Percentiles rank a stretch among this genome's conserved stretches.
Evolutionary conservation across 1,140 invertebrate genomes (phyloP).

Genomic region (Penaeus indicus): DNA sequence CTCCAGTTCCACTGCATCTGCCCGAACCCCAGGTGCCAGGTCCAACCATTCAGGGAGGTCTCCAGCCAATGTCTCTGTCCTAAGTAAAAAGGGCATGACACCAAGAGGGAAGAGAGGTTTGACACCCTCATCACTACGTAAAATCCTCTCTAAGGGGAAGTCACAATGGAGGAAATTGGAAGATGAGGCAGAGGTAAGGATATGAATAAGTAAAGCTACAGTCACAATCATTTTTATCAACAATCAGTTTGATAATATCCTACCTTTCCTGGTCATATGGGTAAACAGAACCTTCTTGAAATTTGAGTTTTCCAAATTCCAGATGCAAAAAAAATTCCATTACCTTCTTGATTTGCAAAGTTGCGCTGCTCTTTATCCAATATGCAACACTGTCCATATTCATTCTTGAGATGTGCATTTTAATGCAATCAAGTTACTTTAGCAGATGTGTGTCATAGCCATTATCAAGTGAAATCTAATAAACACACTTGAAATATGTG

Average conservation of each 20-base stretch:
- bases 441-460: too few relatives aligned
- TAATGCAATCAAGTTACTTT: too few relatives aligned
- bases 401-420: too few relatives aligned
- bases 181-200: conserved; percentile 31
- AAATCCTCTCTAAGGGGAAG: conserved; percentile 45
- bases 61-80: conserved; percentile 23
- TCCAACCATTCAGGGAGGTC: background rate
- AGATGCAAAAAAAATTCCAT: too few relatives aligned
- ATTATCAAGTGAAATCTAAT: too few relatives aligned
- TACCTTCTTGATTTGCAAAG: too few relatives aligned
- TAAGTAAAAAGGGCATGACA: conserved; percentile 45
- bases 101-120: conserved; percentile 33
- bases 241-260: background rate
- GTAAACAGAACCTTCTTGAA: too few relatives aligned
- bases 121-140: conserved; percentile 43
- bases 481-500: too few relatives aligned
- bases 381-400: too few relatives aligned
- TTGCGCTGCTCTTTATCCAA: too few relatives aligned
- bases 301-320: too few relatives aligned
- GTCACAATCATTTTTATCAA: background rate
- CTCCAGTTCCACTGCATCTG: background rate
- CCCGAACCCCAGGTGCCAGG: background rate
- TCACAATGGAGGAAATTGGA: conserved; percentile 54
- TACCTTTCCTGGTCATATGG: too few relatives aligned
- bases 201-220: background rate